Base-by-base conservation (phyloP, 1,140 invertebrate species). In the Bilobella aurantiaca region DNA sequence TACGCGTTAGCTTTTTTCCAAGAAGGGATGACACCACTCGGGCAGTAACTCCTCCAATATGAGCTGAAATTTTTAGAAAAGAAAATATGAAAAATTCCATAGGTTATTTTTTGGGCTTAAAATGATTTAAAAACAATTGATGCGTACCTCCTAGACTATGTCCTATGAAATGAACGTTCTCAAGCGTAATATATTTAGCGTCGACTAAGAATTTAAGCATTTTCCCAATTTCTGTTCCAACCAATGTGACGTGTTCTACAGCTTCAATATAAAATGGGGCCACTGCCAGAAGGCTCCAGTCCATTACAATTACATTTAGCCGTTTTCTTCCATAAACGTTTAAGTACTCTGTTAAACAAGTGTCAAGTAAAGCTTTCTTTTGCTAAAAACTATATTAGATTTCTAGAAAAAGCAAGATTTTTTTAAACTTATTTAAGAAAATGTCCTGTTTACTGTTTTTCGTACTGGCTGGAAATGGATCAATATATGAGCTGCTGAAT, bases 101-200 rank as follows among this genome's bases (percentile, higher is more conserved):
- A n/a, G n/a, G n/a, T n/a, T n/a, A n/a, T n/a, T n/a, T n/a, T n/a
- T n/a, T n/a, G n/a, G n/a, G n/a, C n/a, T n/a, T n/a, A n/a, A n/a
- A n/a, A n/a, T n/a, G n/a, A n/a, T n/a, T n/a, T n/a, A n/a, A n/a
- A n/a, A n/a, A n/a, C n/a, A n/a, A n/a, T n/a, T n/a, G n/a, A n/a
- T n/a, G n/a, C n/a, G n/a, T n/a, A n/a, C n/a, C 71, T 77, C 75
- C 66, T 78, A 81, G 29, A 76, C 37, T 21, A 47, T 42, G 37
- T 8, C 37, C 37, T 42, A 42, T 42, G 37, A 42, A 42, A n/a
- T 42, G 37, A n/a, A 42, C 37, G 37, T 12, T 8, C 8, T 8
- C 37, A 42, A 12, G 37, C 37, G 8, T 42, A 8, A n/a, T 42
- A n/a, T 12, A 42, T 42, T 42, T 42, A 12, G 8, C 8, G 8